A percentile compares a stretch with the other conserved stretches of the same genome.
phyloP scores from a whole-genome alignment of 92 coral and sea anemone genomes.

The Parazoanthus atlanticus region DNA sequence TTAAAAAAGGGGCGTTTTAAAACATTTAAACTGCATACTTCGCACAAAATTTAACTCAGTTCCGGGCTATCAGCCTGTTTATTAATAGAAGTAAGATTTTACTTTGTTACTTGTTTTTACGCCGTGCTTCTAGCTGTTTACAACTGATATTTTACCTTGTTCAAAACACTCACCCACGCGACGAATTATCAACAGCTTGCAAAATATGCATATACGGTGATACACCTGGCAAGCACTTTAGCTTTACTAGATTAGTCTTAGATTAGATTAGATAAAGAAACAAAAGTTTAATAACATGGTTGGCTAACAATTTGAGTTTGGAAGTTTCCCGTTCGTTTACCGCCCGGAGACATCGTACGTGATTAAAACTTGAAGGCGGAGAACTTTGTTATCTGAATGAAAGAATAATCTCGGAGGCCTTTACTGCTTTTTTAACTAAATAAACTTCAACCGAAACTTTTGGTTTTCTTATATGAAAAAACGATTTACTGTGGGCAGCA shows the following conservation, averaged over 20 bases:
- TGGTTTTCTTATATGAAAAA: neutral
- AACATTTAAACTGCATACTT: neutral
- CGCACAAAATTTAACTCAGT: neutral
- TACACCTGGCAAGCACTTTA: neutral
- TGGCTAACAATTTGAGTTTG: neutral
- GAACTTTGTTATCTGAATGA: neutral
- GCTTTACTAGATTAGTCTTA: constrained; percentile 1
- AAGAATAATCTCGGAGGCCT: neutral
- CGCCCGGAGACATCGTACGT: constrained; percentile 14
- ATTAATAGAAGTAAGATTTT: neutral
- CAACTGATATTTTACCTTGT: neutral
- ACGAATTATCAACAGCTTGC: neutral
- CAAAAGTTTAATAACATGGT: neutral
- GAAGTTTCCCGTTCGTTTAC: neutral
- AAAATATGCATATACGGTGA: neutral
- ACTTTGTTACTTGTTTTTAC: neutral
- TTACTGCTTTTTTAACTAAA: too few relatives aligned
- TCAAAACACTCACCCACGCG: neutral
- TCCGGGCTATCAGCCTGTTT: neutral
- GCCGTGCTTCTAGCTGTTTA: neutral
- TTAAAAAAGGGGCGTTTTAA: neutral
- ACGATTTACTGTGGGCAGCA: neutral
- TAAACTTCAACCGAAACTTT: neutral
- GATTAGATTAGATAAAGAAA: constrained; percentile 8
- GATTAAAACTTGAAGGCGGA: constrained; percentile 3